These are phyloP conservation scores for Pristiophorus japonicus DNA, from an alignment of 2,113 vertebrate genomes.

Conservation along the genomic window DNA sequence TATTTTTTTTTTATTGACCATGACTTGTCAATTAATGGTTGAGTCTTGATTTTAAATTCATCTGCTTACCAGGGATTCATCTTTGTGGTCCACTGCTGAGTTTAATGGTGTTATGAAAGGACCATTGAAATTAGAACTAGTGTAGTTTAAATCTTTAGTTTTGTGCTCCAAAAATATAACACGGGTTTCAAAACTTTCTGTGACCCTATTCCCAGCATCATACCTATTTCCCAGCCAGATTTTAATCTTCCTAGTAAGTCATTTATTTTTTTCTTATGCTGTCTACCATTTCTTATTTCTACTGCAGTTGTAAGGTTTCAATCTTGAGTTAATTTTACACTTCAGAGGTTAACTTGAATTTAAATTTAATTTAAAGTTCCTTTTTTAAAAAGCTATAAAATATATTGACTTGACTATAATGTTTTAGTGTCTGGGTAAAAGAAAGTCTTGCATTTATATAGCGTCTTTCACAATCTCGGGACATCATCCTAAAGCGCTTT, in stretches of 20 bases:
- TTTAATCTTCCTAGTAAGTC: not conserved
- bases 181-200: not conserved
- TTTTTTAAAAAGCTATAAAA: not conserved
- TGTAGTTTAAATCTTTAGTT: not conserved
- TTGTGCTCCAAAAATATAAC: not conserved
- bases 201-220: not conserved
- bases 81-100: not conserved
- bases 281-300: not conserved
- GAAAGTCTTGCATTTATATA: not conserved
- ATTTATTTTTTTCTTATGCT: not conserved
- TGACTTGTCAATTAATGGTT: not conserved
- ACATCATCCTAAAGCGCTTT: too few relatives aligned
- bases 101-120: not conserved
- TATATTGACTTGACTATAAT: not conserved
- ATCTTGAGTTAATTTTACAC: not conserved
- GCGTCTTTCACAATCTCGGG: not conserved
- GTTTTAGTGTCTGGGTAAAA: not conserved
- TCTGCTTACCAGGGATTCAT: slow-evolving; percentile 13
- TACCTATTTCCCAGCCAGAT: not conserved
- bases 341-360: not conserved
- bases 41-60: not conserved
- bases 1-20: not conserved
- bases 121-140: not conserved
- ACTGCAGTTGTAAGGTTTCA: not conserved
- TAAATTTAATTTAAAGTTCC: not conserved